phyloP scores from a whole-genome alignment of 2,888 invertebrate species.

The Oasisia sp. region DNA sequence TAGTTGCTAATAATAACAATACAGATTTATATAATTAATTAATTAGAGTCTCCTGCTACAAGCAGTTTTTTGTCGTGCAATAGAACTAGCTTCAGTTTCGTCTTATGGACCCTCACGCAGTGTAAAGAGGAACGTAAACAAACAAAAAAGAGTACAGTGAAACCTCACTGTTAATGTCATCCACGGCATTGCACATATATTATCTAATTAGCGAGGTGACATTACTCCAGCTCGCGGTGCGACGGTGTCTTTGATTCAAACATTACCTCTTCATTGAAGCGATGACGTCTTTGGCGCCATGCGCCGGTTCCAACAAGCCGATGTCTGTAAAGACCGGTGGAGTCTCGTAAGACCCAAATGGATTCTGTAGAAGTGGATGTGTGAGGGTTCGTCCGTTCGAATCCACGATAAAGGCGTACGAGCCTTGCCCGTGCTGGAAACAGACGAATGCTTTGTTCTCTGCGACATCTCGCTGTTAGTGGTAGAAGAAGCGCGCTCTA shows the following conservation, averaged over 20 bases:
- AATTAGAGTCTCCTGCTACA: no score
- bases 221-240: no score
- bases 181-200: no score
- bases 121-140: no score
- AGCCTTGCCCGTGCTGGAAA: neutral
- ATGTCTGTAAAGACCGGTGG: slow-evolving; percentile 21
- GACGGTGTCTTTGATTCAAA: neutral
- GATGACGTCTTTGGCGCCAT: neutral
- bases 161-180: no score
- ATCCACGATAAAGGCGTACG: slow-evolving; percentile 24
- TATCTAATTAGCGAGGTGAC: no score
- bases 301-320: slow-evolving; percentile 8
- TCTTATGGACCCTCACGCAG: no score
- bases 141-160: no score
- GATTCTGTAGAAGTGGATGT: slow-evolving; percentile 25
- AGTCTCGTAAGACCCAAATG: neutral
- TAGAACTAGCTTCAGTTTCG: no score
- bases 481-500: neutral
- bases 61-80: no score
- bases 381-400: slow-evolving; percentile 20
- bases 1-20: no score
- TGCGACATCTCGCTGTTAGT: neutral
- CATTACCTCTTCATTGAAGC: neutral
- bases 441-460: neutral
- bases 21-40: no score